Base-by-base conservation (phyloP, 2,113 vertebrate species). In the Spermophilus dauricus region DNA sequence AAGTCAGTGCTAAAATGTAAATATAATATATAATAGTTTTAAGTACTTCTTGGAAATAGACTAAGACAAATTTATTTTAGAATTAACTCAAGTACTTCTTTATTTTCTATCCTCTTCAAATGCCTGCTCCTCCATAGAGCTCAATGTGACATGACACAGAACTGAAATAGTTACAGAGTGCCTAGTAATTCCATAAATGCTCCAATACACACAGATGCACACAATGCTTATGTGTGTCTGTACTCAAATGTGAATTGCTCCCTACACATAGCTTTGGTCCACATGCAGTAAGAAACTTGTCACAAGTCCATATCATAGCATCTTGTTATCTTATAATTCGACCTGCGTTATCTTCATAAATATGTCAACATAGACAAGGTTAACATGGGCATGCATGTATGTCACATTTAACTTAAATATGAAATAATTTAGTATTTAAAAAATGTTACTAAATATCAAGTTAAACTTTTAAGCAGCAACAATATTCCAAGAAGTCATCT, bases 21-120 rank as follows among this genome's bases (percentile, higher is more conserved):
- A 37, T 28, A 9, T 39, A 12, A 18, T 26, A 80, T 39, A 30
- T 32, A 53, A 58, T 6, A 22, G 2, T 28, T 91, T 73, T 53
- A 83, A 87, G 67, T 67, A 65, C 30, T 86, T 83, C 14, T 69
- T 73, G 53, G 90, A 95, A 88, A 42, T 73, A 88, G 20, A 56
- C 48, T 82, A 86, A 69, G 67, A 85, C 34, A 67, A 53, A 86
- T 82, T 86, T 17, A 48, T 20, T 80, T 91, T 61, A 61, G 53
- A 86, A 89, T 6, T 32, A 45, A 92, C n/a, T 93, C 69, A 93
- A 96, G 93, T 87, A 76, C 48, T 77, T 76, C 61, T 85, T 80
- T 78, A 91, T 89, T 58, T 81, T 63, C 58, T 58, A 78, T 58
- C 86, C 7, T 56, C 26, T 75, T 82, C 86, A 78, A 87, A 95